These are phyloP conservation scores for Polypedilum vanderplanki DNA, from an alignment of 1,140 invertebrate genomes.

Conservation along the genomic window DNA sequence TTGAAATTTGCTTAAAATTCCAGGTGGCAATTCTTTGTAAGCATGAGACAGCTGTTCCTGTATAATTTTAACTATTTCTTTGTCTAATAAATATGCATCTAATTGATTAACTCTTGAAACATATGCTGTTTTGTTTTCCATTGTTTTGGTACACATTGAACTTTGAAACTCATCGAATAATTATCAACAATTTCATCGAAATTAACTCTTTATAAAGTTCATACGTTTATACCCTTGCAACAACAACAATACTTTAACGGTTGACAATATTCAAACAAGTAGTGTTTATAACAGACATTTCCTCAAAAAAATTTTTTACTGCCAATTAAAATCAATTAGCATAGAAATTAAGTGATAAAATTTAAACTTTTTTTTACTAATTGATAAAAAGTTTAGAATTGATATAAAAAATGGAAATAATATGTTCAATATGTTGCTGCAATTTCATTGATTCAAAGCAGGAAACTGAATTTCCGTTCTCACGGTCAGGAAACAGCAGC, in stretches of 20 bases:
- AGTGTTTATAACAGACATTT: neutral
- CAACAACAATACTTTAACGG: conserved; percentile 21
- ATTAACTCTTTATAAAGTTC: neutral
- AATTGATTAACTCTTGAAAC: conserved; percentile 43
- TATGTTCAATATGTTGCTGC: conserved; percentile 21
- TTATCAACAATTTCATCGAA: neutral
- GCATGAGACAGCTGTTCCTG: conserved; percentile 48
- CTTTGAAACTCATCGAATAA: neutral
- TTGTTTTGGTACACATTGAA: conserved; percentile 30
- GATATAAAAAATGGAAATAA: conserved; percentile 9
- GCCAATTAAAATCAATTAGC: conserved; percentile 7
- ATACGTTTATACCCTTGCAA: neutral
- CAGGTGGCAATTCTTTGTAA: conserved; percentile 50
- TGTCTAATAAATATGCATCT: conserved; percentile 50
- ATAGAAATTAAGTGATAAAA: neutral
- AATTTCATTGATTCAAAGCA: neutral
- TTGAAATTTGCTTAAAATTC: conserved; percentile 47
- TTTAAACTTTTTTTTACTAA: neutral
- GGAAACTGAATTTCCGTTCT: neutral
- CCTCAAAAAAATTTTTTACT: neutral
- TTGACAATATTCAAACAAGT: neutral
- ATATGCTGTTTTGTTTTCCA: conserved; percentile 40
- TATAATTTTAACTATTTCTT: conserved; percentile 50
- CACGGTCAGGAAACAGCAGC: neutral
- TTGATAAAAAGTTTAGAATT: neutral